Conservation (phyloP, 64 coral and sea anemone species). For the Montipora efflorescens region DNA sequence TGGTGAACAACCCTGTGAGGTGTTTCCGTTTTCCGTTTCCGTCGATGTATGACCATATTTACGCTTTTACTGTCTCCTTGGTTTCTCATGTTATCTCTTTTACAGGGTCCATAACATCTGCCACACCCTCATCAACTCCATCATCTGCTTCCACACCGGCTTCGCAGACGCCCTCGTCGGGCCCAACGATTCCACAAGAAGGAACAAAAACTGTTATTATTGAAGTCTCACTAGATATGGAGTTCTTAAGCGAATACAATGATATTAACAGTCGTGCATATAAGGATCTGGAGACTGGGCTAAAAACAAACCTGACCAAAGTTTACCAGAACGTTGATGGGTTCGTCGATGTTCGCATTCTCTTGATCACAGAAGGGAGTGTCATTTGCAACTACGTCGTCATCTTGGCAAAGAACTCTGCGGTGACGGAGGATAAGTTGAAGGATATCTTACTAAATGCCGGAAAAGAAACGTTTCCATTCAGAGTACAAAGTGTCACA, state of each 20-base stretch:
- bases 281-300: not conserved
- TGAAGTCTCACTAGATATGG: constrained; percentile 5
- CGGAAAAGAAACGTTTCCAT: not conserved
- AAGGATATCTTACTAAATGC: not conserved
- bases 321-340: constrained; percentile 11
- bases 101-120: not conserved
- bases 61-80: no score
- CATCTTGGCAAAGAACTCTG: constrained; percentile 9
- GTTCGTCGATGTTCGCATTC: not conserved
- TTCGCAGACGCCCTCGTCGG: not conserved
- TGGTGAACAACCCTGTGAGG: no score
- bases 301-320: not conserved
- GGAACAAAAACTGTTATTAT: constrained; percentile 18
- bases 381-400: constrained; percentile 17
- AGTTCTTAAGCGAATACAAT: constrained; percentile 12
- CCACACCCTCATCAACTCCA: no score
- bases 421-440: not conserved
- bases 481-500: not conserved
- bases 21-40: no score
- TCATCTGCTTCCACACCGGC: not conserved
- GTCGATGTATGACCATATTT: no score
- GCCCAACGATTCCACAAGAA: not conserved
- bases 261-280: not conserved
- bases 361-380: constrained; percentile 17
- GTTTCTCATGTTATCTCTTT: no score